Base-by-base conservation (phyloP, 1,140 invertebrate species). In the Cylas formicarius region DNA sequence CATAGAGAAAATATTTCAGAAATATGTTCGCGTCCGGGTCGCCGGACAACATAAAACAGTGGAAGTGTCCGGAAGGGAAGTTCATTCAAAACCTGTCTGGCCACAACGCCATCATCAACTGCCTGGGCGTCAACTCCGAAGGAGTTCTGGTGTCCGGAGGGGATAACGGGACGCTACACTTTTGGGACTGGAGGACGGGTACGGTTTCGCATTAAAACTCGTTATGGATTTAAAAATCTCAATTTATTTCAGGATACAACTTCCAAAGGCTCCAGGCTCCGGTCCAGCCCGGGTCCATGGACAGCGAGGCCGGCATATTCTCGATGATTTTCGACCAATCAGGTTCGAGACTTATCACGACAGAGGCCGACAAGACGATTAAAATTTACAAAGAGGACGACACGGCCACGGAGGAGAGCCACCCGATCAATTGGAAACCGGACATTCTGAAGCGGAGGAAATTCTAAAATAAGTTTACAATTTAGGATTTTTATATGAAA, bases 361-460 rank as follows among this genome's bases (percentile, higher is more conserved):
- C 89, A 4, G 97, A 99, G 70, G 94, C 95, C 4, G 97, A 99
- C 67, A 99, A 99, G 73, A 98, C 94, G 0, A 94, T 99, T 47
- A 99, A 99, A 78, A 86, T 99, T 48, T 99, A 98, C 68, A 95
- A 91, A 67, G 94, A 97, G 72, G 95, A 99, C 71, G 90, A 96
- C 17, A 78, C 82, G 35, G 95, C 96, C 9, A 89, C 84, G 0
- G 95, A 99, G 75, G 94, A 99, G 67, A 82, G 79, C 0, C 91
- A 99, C 78, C 96, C 97, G 0, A 77, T 99, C 48, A 86, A 96
- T 62, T 99, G 94, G 95, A 79, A 89, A 57, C 95, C 96, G 13
- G 92, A 98, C 58, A 88, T 97, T 62, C 65, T 95, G 10, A 92
- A 90, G 67, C 74, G 90, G 50, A 78, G 87, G 57, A 81, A 87